Evolutionary conservation across 2,797 vertebrate species (phyloP).

Genomic region (Characodon lateralis): DNA sequence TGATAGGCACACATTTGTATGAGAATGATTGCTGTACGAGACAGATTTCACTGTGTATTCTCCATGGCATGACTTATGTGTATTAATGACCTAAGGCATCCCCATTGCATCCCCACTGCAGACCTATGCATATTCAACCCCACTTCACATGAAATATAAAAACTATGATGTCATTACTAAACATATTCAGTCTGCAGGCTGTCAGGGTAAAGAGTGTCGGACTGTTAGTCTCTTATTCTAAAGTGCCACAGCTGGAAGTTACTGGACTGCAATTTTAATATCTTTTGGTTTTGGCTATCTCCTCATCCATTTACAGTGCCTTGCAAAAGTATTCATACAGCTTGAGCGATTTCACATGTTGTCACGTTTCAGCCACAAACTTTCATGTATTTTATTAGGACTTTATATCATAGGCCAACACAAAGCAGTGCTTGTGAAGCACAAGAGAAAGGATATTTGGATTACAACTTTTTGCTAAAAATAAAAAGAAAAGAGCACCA

Average conservation of each 20-base stretch:
- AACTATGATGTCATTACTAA: slow-evolving; percentile 65
- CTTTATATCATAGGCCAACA: neutral
- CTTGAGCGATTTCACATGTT: neutral
- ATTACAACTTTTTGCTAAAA: too few species aligned
- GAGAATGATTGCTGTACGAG: slow-evolving; percentile 82
- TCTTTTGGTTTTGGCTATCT: slow-evolving; percentile 54
- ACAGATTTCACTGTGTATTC: slow-evolving; percentile 82
- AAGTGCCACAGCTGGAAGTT: slow-evolving; percentile 69
- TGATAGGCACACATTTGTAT: slow-evolving; percentile 81
- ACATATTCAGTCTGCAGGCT: slow-evolving; percentile 36
- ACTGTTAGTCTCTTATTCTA: slow-evolving; percentile 76
- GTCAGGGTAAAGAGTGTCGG: slow-evolving; percentile 59
- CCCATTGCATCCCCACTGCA: slow-evolving; percentile 19
- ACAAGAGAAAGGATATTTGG: neutral
- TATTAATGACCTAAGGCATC: slow-evolving; percentile 69
- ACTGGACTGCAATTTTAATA: slow-evolving; percentile 49
- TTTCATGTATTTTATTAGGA: neutral
- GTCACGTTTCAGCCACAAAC: neutral
- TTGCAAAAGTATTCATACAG: neutral
- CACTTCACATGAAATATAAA: slow-evolving; percentile 41
- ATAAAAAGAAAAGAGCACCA: neutral
- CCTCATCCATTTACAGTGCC: slow-evolving; percentile 35
- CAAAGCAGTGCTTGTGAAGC: neutral
- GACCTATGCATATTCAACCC: slow-evolving; percentile 81
- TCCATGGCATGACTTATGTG: slow-evolving; percentile 89